Evolutionary conservation across 2,113 vertebrate genomes (phyloP).

Genomic region (Coptodon bakossiorum): DNA sequence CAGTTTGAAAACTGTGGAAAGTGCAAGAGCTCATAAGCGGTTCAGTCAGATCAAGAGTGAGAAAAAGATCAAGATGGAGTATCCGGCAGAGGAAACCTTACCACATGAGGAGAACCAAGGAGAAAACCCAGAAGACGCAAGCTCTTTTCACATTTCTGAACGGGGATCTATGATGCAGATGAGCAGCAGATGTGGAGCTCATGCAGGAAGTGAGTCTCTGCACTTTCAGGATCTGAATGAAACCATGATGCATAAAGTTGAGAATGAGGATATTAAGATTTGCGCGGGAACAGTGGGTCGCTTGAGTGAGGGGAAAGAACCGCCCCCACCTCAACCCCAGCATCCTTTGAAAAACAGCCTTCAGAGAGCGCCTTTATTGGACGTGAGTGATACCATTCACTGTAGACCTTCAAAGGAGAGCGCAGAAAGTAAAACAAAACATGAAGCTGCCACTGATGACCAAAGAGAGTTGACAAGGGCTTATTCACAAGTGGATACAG

Average conservation of each 20-base stretch:
- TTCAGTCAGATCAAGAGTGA: constrained; percentile 9
- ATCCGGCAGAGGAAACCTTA: neutral
- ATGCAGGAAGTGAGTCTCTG: constrained; percentile 1
- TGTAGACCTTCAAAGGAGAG: constrained; percentile 5
- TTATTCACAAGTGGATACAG: neutral
- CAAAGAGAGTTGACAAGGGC: neutral
- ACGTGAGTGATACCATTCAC: constrained; percentile 25
- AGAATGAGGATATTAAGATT: constrained; percentile 11
- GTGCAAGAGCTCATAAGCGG: neutral
- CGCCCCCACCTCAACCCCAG: constrained; percentile 14
- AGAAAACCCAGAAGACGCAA: neutral
- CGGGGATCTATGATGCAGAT: neutral
- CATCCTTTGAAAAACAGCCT: constrained; percentile 57
- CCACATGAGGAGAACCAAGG: neutral
- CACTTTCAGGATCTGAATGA: constrained; percentile 10
- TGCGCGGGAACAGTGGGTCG: constrained; percentile 24
- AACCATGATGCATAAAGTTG: neutral
- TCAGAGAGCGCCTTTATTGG: constrained; percentile 38
- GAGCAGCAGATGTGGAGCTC: neutral
- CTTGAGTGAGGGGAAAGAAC: constrained; percentile 48
- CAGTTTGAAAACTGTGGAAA: constrained; percentile 12
- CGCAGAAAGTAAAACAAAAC: neutral
- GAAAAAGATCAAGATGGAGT: constrained; percentile 43
- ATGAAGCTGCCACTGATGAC: neutral
- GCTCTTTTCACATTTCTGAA: neutral